These are phyloP conservation scores for Hepsetus odoe DNA, from an alignment of 2,113 vertebrate genomes.

Conservation along the genomic window DNA sequence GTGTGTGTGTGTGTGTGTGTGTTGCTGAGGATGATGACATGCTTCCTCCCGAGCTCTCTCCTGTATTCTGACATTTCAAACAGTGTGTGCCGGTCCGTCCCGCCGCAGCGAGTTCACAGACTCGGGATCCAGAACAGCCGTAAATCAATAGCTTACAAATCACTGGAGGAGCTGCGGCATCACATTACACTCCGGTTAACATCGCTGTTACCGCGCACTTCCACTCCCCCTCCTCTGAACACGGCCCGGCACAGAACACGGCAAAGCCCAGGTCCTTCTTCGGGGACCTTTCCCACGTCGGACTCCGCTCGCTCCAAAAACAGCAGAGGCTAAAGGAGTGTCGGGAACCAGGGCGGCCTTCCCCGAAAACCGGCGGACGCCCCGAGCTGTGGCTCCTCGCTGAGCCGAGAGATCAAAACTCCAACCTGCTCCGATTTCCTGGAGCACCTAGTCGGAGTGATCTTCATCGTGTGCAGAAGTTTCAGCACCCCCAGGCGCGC, in stretches of 20 bases:
- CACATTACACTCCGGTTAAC: slow-evolving; percentile 27
- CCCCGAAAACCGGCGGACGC: too few species aligned
- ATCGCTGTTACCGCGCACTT: slow-evolving; percentile 4
- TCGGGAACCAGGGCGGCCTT: too few species aligned
- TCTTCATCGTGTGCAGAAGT: too few species aligned
- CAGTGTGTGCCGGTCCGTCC: neutral
- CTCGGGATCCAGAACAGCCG: slow-evolving; percentile 18
- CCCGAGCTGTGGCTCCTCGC: too few species aligned
- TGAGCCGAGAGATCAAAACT: neutral
- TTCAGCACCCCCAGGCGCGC: too few species aligned
- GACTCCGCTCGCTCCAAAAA: too few species aligned
- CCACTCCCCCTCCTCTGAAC: neutral
- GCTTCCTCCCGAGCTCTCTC: neutral
- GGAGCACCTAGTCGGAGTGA: neutral
- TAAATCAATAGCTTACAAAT: slow-evolving; percentile 39
- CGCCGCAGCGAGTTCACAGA: neutral
- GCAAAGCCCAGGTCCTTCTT: too few species aligned
- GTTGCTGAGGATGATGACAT: neutral
- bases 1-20: neutral
- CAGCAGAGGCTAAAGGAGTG: too few species aligned
- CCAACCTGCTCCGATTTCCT: neutral
- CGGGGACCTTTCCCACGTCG: too few species aligned
- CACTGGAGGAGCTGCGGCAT: slow-evolving; percentile 17
- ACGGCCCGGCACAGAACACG: neutral
- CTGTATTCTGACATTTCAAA: slow-evolving; percentile 14